Conservation (phyloP, 2,797 vertebrate genomes). For the Anguilla obscura region DNA sequence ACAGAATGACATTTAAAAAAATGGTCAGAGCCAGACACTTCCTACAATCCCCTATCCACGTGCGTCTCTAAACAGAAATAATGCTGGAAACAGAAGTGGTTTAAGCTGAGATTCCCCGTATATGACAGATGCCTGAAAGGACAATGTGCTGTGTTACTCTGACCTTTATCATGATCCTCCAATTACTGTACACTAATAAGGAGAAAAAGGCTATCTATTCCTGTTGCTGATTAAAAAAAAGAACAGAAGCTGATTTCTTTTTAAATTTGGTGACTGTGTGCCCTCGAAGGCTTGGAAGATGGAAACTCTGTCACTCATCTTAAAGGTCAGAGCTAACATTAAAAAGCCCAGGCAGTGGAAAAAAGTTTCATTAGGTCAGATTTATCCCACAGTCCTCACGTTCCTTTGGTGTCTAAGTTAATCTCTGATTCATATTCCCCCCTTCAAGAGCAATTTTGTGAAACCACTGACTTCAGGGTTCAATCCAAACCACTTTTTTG, state of each 20-base stretch:
- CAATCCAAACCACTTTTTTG: neutral
- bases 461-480: neutral
- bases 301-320: slow-evolving; percentile 6
- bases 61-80: neutral
- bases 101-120: neutral
- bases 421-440: neutral
- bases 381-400: neutral
- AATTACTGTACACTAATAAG: neutral
- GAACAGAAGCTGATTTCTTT: slow-evolving; percentile 13
- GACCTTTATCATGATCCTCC: slow-evolving; percentile 23
- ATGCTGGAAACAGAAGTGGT: neutral
- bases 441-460: neutral
- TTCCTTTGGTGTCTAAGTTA: neutral
- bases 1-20: neutral
- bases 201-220: neutral
- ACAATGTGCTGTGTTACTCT: neutral
- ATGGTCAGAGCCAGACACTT: neutral
- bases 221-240: neutral
- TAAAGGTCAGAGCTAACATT: slow-evolving; percentile 26
- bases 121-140: neutral
- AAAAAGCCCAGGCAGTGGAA: neutral
- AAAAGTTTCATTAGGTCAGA: slow-evolving; percentile 15
- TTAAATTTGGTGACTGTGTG: neutral
- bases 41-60: neutral
- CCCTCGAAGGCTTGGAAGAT: neutral